These are phyloP conservation scores for Trachelus stipa DNA, from an alignment of 2,888 invertebrate genomes.

Conservation along the genomic window DNA sequence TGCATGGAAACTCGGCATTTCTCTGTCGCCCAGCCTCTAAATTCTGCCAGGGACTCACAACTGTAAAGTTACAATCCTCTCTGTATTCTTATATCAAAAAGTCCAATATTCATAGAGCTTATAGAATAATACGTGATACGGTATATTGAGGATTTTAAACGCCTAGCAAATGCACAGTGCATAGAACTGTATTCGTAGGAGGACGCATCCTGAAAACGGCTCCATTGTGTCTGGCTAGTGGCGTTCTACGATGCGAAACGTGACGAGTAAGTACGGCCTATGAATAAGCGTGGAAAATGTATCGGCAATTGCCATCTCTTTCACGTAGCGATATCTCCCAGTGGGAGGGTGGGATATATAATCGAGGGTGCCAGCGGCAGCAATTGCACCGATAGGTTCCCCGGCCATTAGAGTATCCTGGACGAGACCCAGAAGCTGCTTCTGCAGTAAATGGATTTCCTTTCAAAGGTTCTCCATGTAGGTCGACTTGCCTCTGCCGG, in stretches of 20 bases:
- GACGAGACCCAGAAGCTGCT: conserved; percentile 29
- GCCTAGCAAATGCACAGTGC: neutral
- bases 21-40: neutral
- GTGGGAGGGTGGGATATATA: conserved; percentile 28
- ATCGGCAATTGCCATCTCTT: conserved; percentile 55
- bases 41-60: neutral
- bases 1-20: neutral
- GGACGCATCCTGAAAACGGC: neutral
- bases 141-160: neutral
- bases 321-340: conserved; percentile 46
- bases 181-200: neutral
- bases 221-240: neutral
- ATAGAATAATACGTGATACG: neutral
- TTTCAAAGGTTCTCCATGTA: conserved; percentile 22
- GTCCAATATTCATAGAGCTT: neutral
- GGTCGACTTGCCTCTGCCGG: conserved; percentile 16
- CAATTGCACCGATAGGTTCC: conserved; percentile 46
- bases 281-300: conserved; percentile 49
- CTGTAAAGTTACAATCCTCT: neutral
- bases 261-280: conserved; percentile 13
- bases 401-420: conserved; percentile 28
- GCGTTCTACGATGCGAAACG: neutral
- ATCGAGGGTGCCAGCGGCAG: conserved; percentile 23
- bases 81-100: neutral
- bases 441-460: conserved; percentile 23